phyloP scores from a whole-genome alignment of 2,113 vertebrate species.

The Cairina moschata region DNA sequence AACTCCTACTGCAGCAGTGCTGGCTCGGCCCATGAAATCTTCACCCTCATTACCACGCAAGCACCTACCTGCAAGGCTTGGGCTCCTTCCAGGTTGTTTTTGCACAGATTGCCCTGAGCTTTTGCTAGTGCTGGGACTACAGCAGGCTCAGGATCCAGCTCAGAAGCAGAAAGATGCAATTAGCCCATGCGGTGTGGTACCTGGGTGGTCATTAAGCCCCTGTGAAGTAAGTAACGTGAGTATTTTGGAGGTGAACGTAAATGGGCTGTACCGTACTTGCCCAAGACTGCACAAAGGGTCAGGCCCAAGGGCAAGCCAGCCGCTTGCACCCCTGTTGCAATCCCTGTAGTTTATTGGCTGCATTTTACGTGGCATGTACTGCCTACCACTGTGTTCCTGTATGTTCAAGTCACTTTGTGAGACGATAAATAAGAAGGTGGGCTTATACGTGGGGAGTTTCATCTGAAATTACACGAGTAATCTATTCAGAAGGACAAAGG shows the following conservation, averaged over 20 bases:
- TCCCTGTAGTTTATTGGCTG: not conserved
- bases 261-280: not conserved
- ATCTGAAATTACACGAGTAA: not conserved
- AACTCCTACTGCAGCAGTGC: not conserved
- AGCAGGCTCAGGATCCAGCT: fast-evolving
- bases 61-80: not conserved
- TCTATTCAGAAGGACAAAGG: not conserved
- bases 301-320: not conserved
- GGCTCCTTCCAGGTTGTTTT: not conserved
- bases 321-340: too few relatives aligned
- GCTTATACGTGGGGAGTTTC: not conserved
- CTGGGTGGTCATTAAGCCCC: not conserved
- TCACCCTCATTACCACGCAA: too few relatives aligned
- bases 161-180: not conserved
- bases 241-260: not conserved
- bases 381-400: fast-evolving
- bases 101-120: not conserved
- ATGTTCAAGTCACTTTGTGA: too few relatives aligned
- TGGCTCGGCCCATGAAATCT: not conserved
- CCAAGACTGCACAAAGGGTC: not conserved
- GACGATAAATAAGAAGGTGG: fast-evolving
- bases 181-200: not conserved
- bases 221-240: not conserved
- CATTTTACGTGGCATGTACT: fast-evolving
- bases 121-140: not conserved